Conservation (phyloP, 2,888 invertebrate genomes). For the Dorcus hopei region DNA sequence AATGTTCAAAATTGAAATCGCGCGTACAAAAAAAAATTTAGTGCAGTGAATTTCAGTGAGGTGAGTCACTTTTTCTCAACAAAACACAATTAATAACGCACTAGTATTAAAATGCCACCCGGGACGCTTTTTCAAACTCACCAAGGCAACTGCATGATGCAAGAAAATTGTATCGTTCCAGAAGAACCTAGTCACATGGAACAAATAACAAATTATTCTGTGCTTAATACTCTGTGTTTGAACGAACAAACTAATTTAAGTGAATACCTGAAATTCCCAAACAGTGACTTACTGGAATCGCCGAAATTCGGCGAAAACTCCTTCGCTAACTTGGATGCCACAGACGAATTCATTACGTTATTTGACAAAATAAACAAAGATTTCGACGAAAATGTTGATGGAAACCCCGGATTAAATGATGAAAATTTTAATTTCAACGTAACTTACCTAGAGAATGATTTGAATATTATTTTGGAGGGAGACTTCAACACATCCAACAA, state of each 20-base stretch:
- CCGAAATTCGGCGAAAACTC: neutral
- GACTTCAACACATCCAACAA: neutral
- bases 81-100: no score
- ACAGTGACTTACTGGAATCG: neutral
- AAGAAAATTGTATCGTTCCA: conserved; percentile 10
- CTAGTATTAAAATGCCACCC: conserved; percentile 13
- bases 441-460: conserved; percentile 19
- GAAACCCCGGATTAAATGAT: neutral
- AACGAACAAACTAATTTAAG: conserved; percentile 5
- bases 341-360: neutral
- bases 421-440: conserved; percentile 8
- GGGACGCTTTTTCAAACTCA: conserved; percentile 16
- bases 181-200: neutral
- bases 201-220: conserved; percentile 2
- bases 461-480: neutral
- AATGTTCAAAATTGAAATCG: neutral
- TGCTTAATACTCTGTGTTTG: conserved; percentile 3
- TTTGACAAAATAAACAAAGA: no score
- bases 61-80: no score
- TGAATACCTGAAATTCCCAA: conserved; percentile 6
- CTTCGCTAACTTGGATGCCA: neutral
- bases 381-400: no score
- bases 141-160: conserved; percentile 10
- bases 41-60: no score
- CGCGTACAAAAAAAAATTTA: neutral